Conservation (phyloP, 2,888 invertebrate genomes). For the Leucophenga maculata region DNA sequence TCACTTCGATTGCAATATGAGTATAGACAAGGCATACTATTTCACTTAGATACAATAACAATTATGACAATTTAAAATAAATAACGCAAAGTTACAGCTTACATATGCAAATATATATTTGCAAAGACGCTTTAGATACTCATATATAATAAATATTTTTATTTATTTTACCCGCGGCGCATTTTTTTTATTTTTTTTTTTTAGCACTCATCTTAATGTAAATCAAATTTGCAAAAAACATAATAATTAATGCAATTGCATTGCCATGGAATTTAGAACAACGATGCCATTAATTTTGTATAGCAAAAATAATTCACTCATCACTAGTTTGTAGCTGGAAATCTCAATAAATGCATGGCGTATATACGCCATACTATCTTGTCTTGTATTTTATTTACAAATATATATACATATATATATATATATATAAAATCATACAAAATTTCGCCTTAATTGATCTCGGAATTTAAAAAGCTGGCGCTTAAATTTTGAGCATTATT, state of each 20-base stretch:
- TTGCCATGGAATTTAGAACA: slow-evolving; percentile 14
- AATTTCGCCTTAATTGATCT: slow-evolving; percentile 13
- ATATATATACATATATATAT: too few species aligned
- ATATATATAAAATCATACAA: not conserved
- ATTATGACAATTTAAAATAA: slow-evolving; percentile 25
- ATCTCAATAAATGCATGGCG: slow-evolving; percentile 3
- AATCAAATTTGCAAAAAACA: slow-evolving; percentile 18
- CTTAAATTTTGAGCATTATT: not conserved
- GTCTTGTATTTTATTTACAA: too few species aligned
- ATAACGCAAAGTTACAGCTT: not conserved
- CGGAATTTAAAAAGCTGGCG: not conserved
- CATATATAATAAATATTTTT: not conserved
- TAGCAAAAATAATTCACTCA: slow-evolving; percentile 5
- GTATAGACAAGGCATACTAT: too few species aligned
- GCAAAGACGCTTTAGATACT: not conserved
- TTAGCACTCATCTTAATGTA: not conserved
- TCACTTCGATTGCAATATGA: not conserved
- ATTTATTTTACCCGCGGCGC: not conserved
- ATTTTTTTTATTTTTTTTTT: too few species aligned
- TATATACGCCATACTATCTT: too few species aligned
- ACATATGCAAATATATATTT: not conserved
- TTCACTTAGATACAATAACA: slow-evolving; percentile 6
- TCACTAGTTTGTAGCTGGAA: not conserved
- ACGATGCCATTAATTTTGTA: slow-evolving; percentile 17
- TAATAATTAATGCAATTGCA: slow-evolving; percentile 8